Percentiles rank a stretch among this genome's conserved stretches.
phyloP scores from a whole-genome alignment of 2,797 vertebrate genomes.

The Spinibarbus caldwelli region DNA sequence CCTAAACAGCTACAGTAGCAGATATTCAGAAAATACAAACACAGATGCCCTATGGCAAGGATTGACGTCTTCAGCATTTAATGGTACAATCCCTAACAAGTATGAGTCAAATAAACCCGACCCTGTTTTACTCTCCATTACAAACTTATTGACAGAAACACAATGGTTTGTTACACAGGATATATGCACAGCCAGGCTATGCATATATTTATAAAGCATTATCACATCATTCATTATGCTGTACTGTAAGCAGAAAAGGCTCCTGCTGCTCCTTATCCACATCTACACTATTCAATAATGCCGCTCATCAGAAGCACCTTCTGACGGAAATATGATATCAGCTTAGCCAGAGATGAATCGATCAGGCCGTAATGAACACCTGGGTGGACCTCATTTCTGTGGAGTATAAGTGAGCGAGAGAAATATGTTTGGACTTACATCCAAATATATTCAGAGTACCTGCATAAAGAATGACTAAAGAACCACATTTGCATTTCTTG shows the following conservation, averaged over 20 bases:
- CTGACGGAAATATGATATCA: slow-evolving; percentile 45
- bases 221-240: slow-evolving; percentile 37
- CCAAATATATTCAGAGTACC: slow-evolving; percentile 5
- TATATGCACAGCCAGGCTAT: background rate
- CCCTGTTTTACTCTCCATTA: background rate
- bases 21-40: background rate
- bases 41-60: background rate
- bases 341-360: slow-evolving; percentile 49
- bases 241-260: slow-evolving; percentile 35
- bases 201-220: slow-evolving; percentile 20
- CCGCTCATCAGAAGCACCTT: slow-evolving; percentile 36
- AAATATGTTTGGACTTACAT: slow-evolving; percentile 51
- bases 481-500: slow-evolving; percentile 31
- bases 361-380: slow-evolving; percentile 45
- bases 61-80: background rate
- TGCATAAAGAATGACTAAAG: slow-evolving; percentile 18
- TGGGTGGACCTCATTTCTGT: slow-evolving; percentile 39
- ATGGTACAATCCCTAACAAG: background rate
- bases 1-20: background rate
- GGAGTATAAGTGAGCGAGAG: slow-evolving; percentile 16
- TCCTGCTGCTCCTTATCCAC: slow-evolving; percentile 40
- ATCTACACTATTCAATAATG: slow-evolving; percentile 37
- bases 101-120: background rate
- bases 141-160: slow-evolving; percentile 13
- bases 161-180: background rate